Base-by-base conservation (phyloP, 2,888 invertebrate genomes). In the Caenorhabditis uteleia region DNA sequence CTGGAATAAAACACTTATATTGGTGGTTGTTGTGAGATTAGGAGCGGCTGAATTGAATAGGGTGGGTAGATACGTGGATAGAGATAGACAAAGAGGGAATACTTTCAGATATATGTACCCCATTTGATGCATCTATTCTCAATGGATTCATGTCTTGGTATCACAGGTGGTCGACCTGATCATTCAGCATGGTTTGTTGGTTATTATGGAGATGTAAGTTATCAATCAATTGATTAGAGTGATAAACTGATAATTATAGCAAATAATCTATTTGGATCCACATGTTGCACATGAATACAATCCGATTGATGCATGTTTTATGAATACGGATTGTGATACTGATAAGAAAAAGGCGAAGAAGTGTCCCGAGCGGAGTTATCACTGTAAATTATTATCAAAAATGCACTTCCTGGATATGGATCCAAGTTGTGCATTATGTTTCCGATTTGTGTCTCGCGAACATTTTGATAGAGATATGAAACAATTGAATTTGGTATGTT, bases 141-240 rank as follows among this genome's bases (percentile, higher is more conserved):
- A 68, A 87, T 91, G 66, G 90, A 91, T 75, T 88, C 89, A 78
- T 93, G 92, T 79, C 89, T 94, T 77, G 94, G 95, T 21, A 90
- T 94, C 47, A 92, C 94, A 80, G 95, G 94, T 7, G 95, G 95
- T 14, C 88, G 91, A 77, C 94, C 94, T 0, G 91, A 91, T 83
- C 93, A 93, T 87, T 92, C 94, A 16, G 86, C 94, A 31, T 95
- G 92, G 85, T 93, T 95, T 86, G 88, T 94, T 67, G 95, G 94
- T 44, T 93, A 90, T 84, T 93, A 93, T 88, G 89, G 64, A 23
- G 49, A 75, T 46, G 77, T 78, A 34, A 42, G 39, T 34, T 21
- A 18, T n/a, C n/a, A n/a, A n/a, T n/a, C n/a, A n/a, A n/a, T n/a
- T n/a, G n/a, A n/a, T n/a, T n/a, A n/a, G n/a, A n/a, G n/a, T n/a